phyloP scores from a whole-genome alignment of 2,797 vertebrate species.

The Lepilemur septentrionalis region DNA sequence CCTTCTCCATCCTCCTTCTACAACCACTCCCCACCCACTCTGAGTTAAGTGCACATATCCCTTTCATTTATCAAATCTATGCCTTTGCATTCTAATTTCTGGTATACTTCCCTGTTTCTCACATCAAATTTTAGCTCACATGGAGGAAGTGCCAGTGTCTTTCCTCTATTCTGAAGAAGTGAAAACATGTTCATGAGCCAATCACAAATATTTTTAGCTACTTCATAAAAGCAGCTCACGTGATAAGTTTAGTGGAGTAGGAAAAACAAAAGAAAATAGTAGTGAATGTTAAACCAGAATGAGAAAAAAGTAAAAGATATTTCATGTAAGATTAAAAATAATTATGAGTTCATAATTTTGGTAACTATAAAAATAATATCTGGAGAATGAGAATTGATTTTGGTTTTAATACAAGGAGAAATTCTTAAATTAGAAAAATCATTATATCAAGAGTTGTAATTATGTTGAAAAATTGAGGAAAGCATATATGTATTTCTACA shows the following conservation, averaged over 20 bases:
- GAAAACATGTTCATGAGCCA: neutral
- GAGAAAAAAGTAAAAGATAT: neutral
- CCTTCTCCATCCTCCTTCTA: neutral
- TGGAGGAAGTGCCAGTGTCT: neutral
- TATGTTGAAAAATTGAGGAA: neutral
- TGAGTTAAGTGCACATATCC: neutral
- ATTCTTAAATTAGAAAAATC: neutral
- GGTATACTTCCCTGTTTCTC: neutral
- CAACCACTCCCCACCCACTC: neutral
- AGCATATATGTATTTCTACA: neutral
- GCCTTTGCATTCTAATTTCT: neutral
- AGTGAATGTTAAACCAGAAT: neutral
- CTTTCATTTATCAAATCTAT: neutral
- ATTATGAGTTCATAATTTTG: neutral
- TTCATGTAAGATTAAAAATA: neutral
- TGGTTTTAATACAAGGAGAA: neutral
- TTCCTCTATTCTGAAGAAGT: neutral
- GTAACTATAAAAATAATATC: conserved; percentile 2
- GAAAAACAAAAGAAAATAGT: neutral
- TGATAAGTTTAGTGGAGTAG: neutral
- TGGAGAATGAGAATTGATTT: neutral
- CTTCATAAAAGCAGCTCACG: neutral
- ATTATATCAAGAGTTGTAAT: neutral
- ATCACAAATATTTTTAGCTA: neutral
- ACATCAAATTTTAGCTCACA: neutral